phyloP scores from a whole-genome alignment of 2,888 invertebrate genomes.

The Melanostoma scalare region DNA sequence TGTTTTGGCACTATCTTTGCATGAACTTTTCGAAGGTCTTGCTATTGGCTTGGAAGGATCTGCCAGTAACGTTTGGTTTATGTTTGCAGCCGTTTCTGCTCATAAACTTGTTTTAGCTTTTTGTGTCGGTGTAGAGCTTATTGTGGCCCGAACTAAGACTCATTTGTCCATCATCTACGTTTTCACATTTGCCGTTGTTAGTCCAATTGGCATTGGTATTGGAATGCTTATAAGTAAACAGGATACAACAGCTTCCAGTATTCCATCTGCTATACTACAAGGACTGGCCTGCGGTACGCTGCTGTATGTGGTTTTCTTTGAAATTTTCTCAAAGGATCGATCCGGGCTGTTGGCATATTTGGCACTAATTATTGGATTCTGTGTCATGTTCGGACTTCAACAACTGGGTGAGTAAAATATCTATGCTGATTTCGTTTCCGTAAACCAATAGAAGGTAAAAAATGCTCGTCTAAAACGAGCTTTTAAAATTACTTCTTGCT shows the following conservation, averaged over 20 bases:
- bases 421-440: no score
- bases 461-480: no score
- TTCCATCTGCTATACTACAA: slow-evolving; percentile 87
- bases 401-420: slow-evolving; percentile 77
- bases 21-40: slow-evolving; percentile 93
- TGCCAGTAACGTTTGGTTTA: slow-evolving; percentile 86
- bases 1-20: slow-evolving; percentile 91
- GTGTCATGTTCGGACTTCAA: slow-evolving; percentile 88
- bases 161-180: slow-evolving; percentile 86
- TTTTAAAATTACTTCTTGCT: no score
- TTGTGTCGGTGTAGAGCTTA: slow-evolving; percentile 92
- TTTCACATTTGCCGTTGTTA: slow-evolving; percentile 89
- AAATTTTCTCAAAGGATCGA: slow-evolving; percentile 87
- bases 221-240: slow-evolving; percentile 86
- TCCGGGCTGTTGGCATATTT: slow-evolving; percentile 86
- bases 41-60: slow-evolving; percentile 90
- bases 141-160: slow-evolving; percentile 87
- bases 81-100: slow-evolving; percentile 92
- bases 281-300: slow-evolving; percentile 96
- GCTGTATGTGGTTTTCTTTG: slow-evolving; percentile 98
- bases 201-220: slow-evolving; percentile 89
- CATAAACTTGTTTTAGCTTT: slow-evolving; percentile 94
- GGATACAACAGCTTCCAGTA: slow-evolving; percentile 84
- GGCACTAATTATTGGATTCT: slow-evolving; percentile 87
- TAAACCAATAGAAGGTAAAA: no score